Evolutionary conservation across 1,140 invertebrate species (phyloP).

Genomic region (Drosophila ananassae): DNA sequence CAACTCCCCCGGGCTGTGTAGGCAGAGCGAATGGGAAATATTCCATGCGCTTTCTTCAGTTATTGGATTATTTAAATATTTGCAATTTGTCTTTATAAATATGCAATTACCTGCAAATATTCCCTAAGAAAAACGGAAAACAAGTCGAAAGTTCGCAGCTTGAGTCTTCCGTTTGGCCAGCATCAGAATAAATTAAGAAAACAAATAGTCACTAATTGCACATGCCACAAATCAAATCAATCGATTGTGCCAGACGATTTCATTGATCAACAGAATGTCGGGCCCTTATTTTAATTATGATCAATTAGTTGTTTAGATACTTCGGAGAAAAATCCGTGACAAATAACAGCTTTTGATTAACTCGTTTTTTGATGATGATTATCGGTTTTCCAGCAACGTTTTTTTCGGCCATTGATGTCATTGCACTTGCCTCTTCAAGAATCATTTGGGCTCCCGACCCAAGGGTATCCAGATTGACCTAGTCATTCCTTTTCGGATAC

Average conservation of each 20-base stretch:
- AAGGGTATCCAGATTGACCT: slow-evolving; percentile 59
- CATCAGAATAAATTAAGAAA: slow-evolving; percentile 30
- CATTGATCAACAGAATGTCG: slow-evolving; percentile 17
- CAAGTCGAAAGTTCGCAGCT: slow-evolving; percentile 61
- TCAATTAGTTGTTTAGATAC: slow-evolving; percentile 18
- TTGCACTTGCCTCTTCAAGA: slow-evolving; percentile 44
- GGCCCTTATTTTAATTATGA: slow-evolving; percentile 33
- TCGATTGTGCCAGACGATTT: not conserved
- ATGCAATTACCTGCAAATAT: slow-evolving; percentile 34
- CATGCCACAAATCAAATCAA: slow-evolving; percentile 25
- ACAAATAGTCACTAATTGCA: slow-evolving; percentile 39
- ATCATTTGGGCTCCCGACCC: slow-evolving; percentile 56
- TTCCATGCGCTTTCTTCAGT: slow-evolving; percentile 28
- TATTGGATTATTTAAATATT: slow-evolving; percentile 38
- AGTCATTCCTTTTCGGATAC: slow-evolving; percentile 51
- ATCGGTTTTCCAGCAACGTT: slow-evolving; percentile 13
- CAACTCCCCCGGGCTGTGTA: slow-evolving; percentile 7
- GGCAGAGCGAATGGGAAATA: slow-evolving; percentile 17
- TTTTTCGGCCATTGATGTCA: slow-evolving; percentile 26
- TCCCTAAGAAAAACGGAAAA: slow-evolving; percentile 14
- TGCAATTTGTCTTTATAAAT: slow-evolving; percentile 30
- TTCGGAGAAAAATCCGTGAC: not conserved
- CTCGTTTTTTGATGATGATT: slow-evolving; percentile 16
- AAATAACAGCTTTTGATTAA: slow-evolving; percentile 29
- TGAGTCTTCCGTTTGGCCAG: slow-evolving; percentile 61